A percentile compares a stretch with the other conserved stretches of the same genome.
These are phyloP conservation scores for Clavelina lepadiformis DNA, from an alignment of 23 tunicate species.

Conservation along the genomic window DNA sequence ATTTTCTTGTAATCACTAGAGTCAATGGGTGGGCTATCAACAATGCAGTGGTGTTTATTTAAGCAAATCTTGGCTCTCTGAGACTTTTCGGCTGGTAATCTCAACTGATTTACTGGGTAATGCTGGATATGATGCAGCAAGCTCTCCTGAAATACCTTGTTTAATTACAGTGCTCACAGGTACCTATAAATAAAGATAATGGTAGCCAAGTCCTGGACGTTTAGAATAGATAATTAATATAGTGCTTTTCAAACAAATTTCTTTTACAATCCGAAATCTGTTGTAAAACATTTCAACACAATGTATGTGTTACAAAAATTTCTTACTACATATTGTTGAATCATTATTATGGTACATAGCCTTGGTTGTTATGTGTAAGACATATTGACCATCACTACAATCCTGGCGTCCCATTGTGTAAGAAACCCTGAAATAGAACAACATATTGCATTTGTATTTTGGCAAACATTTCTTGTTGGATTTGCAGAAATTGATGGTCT, in stretches of 20 bases:
- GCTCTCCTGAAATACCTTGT: no score
- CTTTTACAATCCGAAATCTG: no score
- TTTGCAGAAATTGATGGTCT: conserved; percentile 38
- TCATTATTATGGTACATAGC: neutral
- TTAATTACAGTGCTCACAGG: no score
- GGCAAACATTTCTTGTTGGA: neutral
- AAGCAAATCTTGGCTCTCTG: conserved; percentile 50
- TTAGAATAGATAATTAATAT: no score
- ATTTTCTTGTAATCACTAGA: conserved; percentile 11
- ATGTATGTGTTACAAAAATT: no score
- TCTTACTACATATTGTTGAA: neutral
- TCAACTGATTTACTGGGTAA: conserved; percentile 27
- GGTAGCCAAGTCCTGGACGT: no score
- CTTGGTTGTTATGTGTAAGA: neutral
- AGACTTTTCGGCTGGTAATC: conserved; percentile 29
- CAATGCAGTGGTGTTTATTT: conserved; percentile 47
- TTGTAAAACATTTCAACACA: no score
- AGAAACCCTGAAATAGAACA: neutral
- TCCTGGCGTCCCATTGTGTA: no score
- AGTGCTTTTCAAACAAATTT: no score
- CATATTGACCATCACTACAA: neutral
- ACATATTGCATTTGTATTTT: neutral
- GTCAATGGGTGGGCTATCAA: conserved; percentile 56
- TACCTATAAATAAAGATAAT: no score
- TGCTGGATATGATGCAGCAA: no score